Base-by-base conservation (phyloP, 2,888 invertebrate genomes). In the Tetanocera ferruginea region DNA sequence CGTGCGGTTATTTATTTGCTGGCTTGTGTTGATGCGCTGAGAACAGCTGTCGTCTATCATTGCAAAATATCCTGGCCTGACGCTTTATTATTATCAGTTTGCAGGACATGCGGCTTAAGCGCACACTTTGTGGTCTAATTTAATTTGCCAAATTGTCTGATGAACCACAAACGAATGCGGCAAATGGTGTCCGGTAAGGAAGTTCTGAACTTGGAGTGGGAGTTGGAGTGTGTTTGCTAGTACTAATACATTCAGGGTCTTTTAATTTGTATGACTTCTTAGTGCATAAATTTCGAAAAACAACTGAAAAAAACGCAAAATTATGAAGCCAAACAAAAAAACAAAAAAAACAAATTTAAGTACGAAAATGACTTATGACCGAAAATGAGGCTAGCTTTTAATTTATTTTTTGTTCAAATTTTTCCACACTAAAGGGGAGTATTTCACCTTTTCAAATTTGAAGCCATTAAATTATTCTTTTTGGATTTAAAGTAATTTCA, bases 111-210 rank as follows among this genome's bases (percentile, higher is more conserved):
- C 49, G 62, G 81, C 82, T 82, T 82, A 83, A 82, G 84, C 84
- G 83, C 82, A 83, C 83, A 85, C 82, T 86, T 84, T 85, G 85
- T 78, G 86, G 86, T 84, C 83, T 84, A 83, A 86, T 85, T 86
- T 85, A 83, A 83, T 85, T 85, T 84, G 77, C 78, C 81, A 79
- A 82, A 85, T 80, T 82, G 80, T 72, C 80, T 66, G 80, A 70
- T 78, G 79, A 79, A 78, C 79, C 79, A 67, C 79, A 72, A 72
- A 72, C 14, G 17, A 37, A 34, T 23, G 28, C 60, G 60, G 31
- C 28, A 28, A 43, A 2, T 43, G 2, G 43, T 43, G 11, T 43
- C 14, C 14, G 43, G 14, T 43, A 11, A 43, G 43, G 14, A 43
- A 43, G 43, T 43, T 4, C 6, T 43, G 2, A 14, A 6, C 11